phyloP scores from a whole-genome alignment of 2,888 invertebrate genomes.

The Thysanoteuthis rhombus region DNA sequence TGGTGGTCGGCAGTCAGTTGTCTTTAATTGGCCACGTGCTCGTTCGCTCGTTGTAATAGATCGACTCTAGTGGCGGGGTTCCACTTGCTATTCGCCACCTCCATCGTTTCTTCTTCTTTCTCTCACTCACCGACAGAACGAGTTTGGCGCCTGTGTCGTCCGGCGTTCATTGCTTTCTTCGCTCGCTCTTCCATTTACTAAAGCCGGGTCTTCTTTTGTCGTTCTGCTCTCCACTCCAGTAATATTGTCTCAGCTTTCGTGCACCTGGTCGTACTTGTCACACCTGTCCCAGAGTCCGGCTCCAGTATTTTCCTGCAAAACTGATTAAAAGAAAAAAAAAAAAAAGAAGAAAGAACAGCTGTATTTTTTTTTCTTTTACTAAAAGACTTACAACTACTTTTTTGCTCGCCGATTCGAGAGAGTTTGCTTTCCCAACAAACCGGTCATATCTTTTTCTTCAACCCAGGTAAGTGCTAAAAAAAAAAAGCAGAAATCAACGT shows the following conservation, averaged over 20 bases:
- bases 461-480: not conserved
- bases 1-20: conserved; percentile 12
- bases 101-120: not conserved
- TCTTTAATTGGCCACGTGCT: not conserved
- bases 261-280: not conserved
- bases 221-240: not conserved
- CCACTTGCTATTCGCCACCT: not conserved
- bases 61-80: not conserved
- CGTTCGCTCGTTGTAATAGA: not conserved
- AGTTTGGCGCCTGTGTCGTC: not conserved
- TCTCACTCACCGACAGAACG: not conserved
- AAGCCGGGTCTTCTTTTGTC: not conserved
- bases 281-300: not conserved
- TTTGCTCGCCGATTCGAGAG: not conserved
- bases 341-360: not conserved
- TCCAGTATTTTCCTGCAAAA: not conserved
- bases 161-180: not conserved
- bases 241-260: not conserved
- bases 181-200: not conserved
- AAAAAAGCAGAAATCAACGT: not conserved
- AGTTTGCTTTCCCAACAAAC: not conserved
- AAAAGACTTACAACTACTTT: not conserved
- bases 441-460: not conserved
- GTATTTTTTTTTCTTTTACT: too few relatives aligned
- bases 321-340: not conserved